Percentiles rank a stretch among this genome's conserved stretches.
Conservation (phyloP, 1,140 invertebrate genomes). For the Drosophila yakuba region DNA sequence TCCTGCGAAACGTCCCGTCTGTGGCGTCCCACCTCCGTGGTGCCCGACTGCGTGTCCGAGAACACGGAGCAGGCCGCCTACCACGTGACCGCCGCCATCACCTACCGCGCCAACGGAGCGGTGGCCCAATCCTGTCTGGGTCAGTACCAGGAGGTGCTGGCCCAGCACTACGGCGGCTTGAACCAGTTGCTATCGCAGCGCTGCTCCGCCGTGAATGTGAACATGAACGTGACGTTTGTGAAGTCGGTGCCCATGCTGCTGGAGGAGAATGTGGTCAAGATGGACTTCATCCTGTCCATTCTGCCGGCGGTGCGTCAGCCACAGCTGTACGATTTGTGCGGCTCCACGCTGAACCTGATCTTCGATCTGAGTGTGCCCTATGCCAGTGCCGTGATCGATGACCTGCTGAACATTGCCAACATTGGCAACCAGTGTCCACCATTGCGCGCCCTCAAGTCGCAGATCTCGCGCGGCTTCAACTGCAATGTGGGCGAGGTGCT, state of each 20-base stretch:
- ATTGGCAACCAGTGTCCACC: slow-evolving; percentile 96
- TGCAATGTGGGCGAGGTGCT: slow-evolving; percentile 97
- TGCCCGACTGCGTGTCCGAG: slow-evolving; percentile 97
- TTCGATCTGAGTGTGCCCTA: slow-evolving; percentile 97
- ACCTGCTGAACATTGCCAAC: slow-evolving; percentile 93
- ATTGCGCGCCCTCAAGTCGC: slow-evolving; percentile 93
- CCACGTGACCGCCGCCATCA: slow-evolving; percentile 94
- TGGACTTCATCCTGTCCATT: slow-evolving; percentile 95
- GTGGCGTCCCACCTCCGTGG: slow-evolving; percentile 93
- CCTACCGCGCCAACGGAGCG: slow-evolving; percentile 95
- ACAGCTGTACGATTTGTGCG: slow-evolving; percentile 96
- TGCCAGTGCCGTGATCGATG: slow-evolving; percentile 95
- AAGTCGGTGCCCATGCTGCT: slow-evolving; percentile 90
- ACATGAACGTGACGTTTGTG: slow-evolving; percentile 96
- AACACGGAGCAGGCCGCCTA: slow-evolving; percentile 97
- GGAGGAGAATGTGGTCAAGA: slow-evolving; percentile 94
- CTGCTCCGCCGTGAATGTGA: slow-evolving; percentile 97
- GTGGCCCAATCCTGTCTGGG: slow-evolving; percentile 92
- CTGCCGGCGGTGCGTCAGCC: slow-evolving; percentile 94
- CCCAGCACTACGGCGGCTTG: slow-evolving; percentile 92
- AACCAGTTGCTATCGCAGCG: slow-evolving; percentile 94
- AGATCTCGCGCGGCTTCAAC: slow-evolving; percentile 94
- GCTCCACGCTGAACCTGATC: slow-evolving; percentile 95
- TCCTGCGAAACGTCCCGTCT: slow-evolving; percentile 91
- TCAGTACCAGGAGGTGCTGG: slow-evolving; percentile 93